These are phyloP conservation scores for Salvator merianae DNA, from an alignment of 2,113 vertebrate species.

Conservation along the genomic window DNA sequence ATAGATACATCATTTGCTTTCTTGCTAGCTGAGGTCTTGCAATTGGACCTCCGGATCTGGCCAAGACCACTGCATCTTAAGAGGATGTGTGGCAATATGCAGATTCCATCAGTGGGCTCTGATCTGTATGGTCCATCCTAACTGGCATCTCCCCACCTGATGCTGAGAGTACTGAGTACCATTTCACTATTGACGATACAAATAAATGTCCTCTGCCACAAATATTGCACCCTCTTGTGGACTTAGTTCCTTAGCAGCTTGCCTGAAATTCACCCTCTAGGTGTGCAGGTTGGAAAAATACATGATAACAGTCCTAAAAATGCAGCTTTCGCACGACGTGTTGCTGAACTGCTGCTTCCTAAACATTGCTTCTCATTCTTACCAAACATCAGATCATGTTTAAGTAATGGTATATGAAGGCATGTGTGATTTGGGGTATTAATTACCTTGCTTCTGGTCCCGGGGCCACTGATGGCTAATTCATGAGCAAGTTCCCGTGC, in stretches of 20 bases:
- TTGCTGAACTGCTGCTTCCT: background rate
- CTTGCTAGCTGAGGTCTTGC: background rate
- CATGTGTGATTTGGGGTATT: background rate
- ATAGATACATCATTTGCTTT: too few relatives aligned
- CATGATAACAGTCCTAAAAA: background rate
- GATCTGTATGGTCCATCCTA: background rate
- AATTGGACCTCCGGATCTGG: background rate
- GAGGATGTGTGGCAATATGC: background rate
- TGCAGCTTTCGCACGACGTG: background rate
- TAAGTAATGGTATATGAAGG: background rate
- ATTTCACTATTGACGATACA: background rate
- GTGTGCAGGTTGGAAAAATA: too few relatives aligned
- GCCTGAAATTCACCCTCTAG: background rate
- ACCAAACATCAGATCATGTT: background rate
- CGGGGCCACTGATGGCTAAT: slow-evolving; percentile 83
- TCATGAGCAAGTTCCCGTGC: slow-evolving; percentile 84
- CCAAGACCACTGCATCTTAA: background rate
- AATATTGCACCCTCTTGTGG: background rate
- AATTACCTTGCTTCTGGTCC: slow-evolving; percentile 87
- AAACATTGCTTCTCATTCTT: rapidly evolving
- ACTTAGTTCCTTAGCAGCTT: background rate
- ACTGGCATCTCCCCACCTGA: background rate
- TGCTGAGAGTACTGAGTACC: background rate
- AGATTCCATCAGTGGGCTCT: background rate
- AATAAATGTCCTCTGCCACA: background rate